Base-by-base conservation (phyloP, 2,797 vertebrate species). In the Oreochromis grahami region DNA sequence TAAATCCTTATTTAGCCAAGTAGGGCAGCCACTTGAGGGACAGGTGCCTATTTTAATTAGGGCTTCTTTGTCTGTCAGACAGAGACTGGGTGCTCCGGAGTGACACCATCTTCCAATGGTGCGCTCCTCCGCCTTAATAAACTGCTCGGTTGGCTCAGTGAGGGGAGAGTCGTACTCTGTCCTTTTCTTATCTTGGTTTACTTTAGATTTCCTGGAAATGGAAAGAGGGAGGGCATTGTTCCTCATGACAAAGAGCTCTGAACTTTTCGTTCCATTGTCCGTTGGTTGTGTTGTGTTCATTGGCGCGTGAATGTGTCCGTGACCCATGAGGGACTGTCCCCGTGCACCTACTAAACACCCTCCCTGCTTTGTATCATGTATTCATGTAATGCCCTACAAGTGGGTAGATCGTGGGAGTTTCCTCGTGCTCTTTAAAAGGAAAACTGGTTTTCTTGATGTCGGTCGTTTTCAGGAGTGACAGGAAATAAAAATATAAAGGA, bases 1-100 rank as follows among this genome's bases (percentile, higher is more conserved):
- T 92, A 91, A 93, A 92, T 95, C 93, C 92, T 92, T 84, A 93
- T 95, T 95, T 95, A 93, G 89, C 78, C 92, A 95, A 95, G 92
- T 96, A 95, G 96, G 95, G 78, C 95, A 91, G 79, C 79, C 86
- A 78, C 92, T 87, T 87, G 87, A 89, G 91, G 79, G 91, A 93
- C 83, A 72, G 78, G 84, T 78, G 79, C 77, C 65, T 84, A 79
- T 84, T 90, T 95, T 96, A 96, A 96, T 96, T 93, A 93, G 96
- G 84, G 82, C 89, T 52, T 72, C 78, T 90, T 88, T 91, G 91
- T 93, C 91, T 92, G 83, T 89, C 82, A 86, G 81, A 89, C 77
- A 76, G 83, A 88, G 79, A 79, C 80, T 41, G 79, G 89, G 10
- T 8, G 24, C 83, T 83, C 70, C 80, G 77, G 76, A 41, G 29